Conservation (phyloP, 2,888 invertebrate species). For the Notodromas monacha region DNA sequence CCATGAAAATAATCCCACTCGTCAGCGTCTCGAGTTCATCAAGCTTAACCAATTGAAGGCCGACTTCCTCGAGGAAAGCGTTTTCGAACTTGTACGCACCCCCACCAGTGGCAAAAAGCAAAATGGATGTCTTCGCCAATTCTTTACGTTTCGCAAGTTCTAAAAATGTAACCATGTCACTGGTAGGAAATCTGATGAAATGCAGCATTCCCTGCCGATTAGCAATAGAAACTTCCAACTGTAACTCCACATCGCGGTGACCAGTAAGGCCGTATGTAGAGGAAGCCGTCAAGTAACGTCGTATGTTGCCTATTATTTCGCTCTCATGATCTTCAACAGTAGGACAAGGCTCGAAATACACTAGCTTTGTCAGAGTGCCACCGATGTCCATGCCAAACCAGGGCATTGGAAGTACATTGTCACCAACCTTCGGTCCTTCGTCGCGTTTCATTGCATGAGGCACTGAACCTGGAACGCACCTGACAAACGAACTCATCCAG, state of each 20-base stretch:
- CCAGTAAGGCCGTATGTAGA: slow-evolving; percentile 77
- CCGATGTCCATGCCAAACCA: slow-evolving; percentile 99
- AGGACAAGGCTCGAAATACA: slow-evolving; percentile 90
- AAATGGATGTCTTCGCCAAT: slow-evolving; percentile 71
- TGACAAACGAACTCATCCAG: no score
- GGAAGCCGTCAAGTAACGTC: slow-evolving; percentile 68
- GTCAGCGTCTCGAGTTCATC: slow-evolving; percentile 89
- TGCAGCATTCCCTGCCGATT: slow-evolving; percentile 61
- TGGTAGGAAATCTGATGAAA: slow-evolving; percentile 87
- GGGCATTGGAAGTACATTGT: no score
- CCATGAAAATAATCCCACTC: slow-evolving; percentile 70
- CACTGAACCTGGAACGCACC: no score
- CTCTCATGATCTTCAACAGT: slow-evolving; percentile 11
- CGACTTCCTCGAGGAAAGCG: slow-evolving; percentile 57
- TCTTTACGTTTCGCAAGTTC: slow-evolving; percentile 73
- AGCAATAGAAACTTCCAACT: no score
- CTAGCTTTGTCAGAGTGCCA: slow-evolving; percentile 76
- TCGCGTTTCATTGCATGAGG: no score
- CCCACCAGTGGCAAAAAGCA: slow-evolving; percentile 91
- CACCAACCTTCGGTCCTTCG: no score
- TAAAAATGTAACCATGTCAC: slow-evolving; percentile 76
- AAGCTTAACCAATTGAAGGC: slow-evolving; percentile 66
- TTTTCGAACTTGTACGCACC: slow-evolving; percentile 91
- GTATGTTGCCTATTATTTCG: slow-evolving; percentile 14
- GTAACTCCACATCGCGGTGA: slow-evolving; percentile 54